Evolutionary conservation across 2,797 vertebrate species (phyloP).

Genomic region (Chromobotia macracanthus): DNA sequence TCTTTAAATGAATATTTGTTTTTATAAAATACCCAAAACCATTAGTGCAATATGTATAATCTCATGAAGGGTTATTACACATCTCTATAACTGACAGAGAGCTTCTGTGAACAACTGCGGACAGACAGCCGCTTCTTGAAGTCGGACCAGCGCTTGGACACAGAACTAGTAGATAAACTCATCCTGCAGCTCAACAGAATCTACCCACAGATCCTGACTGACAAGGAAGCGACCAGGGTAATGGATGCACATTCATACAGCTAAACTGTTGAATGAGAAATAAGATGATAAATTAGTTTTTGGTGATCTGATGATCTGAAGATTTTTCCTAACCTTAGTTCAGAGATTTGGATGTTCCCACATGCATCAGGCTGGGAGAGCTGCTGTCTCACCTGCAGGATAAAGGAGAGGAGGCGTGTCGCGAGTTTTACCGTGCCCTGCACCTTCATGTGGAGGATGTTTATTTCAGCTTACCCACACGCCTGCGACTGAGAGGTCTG

Average conservation of each 20-base stretch:
- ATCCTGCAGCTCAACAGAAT: conserved; percentile 96
- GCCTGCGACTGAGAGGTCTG: conserved; percentile 79
- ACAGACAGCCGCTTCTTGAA: conserved; percentile 86
- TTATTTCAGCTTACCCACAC: conserved; percentile 88
- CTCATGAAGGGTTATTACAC: background rate
- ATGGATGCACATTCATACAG: conserved; percentile 27
- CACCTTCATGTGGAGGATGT: conserved; percentile 91
- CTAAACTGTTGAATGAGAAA: background rate
- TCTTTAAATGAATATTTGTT: background rate
- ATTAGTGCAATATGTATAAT: too few species aligned
- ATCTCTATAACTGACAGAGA: conserved; percentile 66
- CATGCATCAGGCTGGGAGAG: conserved; percentile 83
- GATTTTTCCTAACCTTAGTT: conserved; percentile 75
- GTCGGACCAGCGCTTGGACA: conserved; percentile 80
- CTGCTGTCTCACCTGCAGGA: conserved; percentile 86
- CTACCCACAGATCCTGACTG: conserved; percentile 94
- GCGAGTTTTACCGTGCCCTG: conserved; percentile 93
- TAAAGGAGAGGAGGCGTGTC: conserved; percentile 89
- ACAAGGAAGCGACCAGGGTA: conserved; percentile 94
- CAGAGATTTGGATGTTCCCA: conserved; percentile 86
- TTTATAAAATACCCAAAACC: background rate
- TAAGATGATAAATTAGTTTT: background rate
- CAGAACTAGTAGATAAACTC: conserved; percentile 90
- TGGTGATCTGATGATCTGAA: background rate
- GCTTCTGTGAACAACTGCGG: conserved; percentile 84